Conservation (phyloP, 2,888 invertebrate species). For the Drosophila greeni region DNA sequence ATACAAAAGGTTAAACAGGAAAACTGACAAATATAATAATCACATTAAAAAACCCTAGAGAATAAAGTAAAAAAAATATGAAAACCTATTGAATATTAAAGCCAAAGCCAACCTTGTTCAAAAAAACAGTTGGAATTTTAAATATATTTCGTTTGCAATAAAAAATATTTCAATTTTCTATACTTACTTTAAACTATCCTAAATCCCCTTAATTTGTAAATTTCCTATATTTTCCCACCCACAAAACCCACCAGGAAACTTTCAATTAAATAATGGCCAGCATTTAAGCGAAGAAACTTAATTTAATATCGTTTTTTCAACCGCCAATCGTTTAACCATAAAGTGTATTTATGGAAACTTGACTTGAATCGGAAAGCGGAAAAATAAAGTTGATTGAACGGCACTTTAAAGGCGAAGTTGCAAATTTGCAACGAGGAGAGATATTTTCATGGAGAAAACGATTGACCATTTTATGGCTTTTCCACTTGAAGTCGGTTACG, state of each 20-base stretch:
- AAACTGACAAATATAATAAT: neutral
- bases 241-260: neutral
- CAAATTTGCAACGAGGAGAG: conserved; percentile 6
- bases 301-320: neutral
- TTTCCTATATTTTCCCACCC: no score
- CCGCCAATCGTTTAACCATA: conserved; percentile 8
- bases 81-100: no score
- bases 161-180: neutral
- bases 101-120: no score
- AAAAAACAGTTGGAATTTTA: no score
- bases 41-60: neutral
- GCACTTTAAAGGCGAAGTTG: conserved; percentile 13
- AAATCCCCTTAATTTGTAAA: neutral
- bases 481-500: conserved; percentile 14
- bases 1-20: no score
- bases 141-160: no score
- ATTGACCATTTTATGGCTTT: conserved; percentile 51
- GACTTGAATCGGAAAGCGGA: conserved; percentile 4
- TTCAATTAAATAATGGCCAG: neutral
- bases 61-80: no score
- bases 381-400: conserved; percentile 12
- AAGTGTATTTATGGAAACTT: neutral
- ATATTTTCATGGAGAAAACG: conserved; percentile 21
- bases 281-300: neutral
- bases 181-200: no score